phyloP scores from a whole-genome alignment of 1,140 invertebrate species.

The Wiebesia pumilae region DNA sequence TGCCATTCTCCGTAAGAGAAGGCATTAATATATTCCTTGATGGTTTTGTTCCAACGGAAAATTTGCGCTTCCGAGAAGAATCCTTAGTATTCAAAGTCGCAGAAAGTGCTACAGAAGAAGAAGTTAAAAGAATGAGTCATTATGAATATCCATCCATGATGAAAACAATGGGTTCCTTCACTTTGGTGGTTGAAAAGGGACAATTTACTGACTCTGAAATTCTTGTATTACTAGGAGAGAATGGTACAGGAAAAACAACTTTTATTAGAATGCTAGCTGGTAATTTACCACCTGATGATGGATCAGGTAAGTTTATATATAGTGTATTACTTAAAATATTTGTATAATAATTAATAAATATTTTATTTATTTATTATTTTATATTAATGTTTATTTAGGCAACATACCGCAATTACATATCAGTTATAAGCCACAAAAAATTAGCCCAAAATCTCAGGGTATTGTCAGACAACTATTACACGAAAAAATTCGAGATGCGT shows the following conservation, averaged over 20 bases:
- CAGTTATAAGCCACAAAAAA: conserved; percentile 99
- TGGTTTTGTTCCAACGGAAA: conserved; percentile 99
- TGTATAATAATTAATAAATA: background rate
- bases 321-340: background rate
- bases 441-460: conserved; percentile 97
- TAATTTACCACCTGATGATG: conserved; percentile 92
- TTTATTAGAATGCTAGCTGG: conserved; percentile 99
- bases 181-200: conserved; percentile 87
- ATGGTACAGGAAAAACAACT: conserved; percentile 99
- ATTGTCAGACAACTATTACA: conserved; percentile 93
- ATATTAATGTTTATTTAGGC: conserved; percentile 68
- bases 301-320: conserved; percentile 77
- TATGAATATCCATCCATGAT: conserved; percentile 95
- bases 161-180: conserved; percentile 90
- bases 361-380: background rate
- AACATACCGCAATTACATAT: conserved; percentile 95
- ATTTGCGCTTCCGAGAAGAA: conserved; percentile 97
- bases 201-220: conserved; percentile 99
- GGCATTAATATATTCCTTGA: conserved; percentile 99
- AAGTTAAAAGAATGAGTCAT: conserved; percentile 96
- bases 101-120: conserved; percentile 97
- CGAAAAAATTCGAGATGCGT: conserved; percentile 97
- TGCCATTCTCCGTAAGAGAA: conserved; percentile 99
- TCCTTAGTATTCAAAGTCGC: conserved; percentile 98
- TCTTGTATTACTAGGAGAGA: conserved; percentile 97